Conservation (phyloP, 1,140 invertebrate species). For the Phocides pigmalion region DNA sequence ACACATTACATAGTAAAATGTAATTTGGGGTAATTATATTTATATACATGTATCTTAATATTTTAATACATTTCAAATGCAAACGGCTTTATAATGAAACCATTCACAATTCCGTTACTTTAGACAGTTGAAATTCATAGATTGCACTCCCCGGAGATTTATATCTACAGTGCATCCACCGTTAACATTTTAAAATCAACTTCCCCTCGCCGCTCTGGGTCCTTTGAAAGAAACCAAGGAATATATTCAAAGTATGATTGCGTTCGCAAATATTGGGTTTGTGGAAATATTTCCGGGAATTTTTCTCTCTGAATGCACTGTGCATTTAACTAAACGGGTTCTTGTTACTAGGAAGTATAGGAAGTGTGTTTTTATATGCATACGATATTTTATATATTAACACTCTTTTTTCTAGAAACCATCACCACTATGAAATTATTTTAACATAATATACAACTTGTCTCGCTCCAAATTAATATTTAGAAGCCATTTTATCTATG, state of each 20-base stretch:
- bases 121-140: constrained; percentile 19
- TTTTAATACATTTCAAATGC: too few relatives aligned
- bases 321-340: neutral
- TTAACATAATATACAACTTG: too few relatives aligned
- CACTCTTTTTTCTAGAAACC: too few relatives aligned
- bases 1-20: too few relatives aligned
- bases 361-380: neutral
- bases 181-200: constrained; percentile 26
- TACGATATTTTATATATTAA: too few relatives aligned
- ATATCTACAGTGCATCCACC: constrained; percentile 20
- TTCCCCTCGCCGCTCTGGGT: neutral
- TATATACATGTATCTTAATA: too few relatives aligned
- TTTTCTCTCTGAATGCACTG: neutral
- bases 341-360: too few relatives aligned
- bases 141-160: constrained; percentile 4
- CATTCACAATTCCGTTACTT: neutral
- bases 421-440: too few relatives aligned
- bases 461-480: too few relatives aligned
- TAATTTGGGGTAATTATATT: too few relatives aligned
- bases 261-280: constrained; percentile 2
- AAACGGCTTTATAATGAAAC: neutral
- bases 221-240: constrained; percentile 18
- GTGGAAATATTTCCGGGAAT: constrained; percentile 10
- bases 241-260: constrained; percentile 22
- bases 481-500: too few relatives aligned